Conservation (phyloP, 2,113 vertebrate genomes). For the Gallinago undulata region DNA sequence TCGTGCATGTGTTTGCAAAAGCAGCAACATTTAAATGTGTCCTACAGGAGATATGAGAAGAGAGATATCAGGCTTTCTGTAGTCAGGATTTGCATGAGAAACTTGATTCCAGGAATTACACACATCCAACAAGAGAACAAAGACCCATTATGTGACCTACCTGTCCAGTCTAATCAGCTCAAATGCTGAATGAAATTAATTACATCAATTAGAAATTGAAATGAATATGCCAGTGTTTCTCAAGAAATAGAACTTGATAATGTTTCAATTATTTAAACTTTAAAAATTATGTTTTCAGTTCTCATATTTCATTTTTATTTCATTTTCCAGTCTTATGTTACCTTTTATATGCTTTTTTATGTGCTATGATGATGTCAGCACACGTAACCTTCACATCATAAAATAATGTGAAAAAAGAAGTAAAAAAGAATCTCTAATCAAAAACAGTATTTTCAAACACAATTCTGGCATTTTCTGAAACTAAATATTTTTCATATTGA, state of each 20-base stretch:
- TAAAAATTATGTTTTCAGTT: not conserved
- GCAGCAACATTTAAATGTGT: not conserved
- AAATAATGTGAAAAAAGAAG: not conserved
- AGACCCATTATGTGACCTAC: not conserved
- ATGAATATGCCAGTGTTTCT: not conserved
- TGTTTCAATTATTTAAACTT: conserved; percentile 12
- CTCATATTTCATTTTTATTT: not conserved
- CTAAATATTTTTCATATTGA: not conserved
- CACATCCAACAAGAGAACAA: not conserved
- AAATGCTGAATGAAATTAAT: conserved; percentile 11
- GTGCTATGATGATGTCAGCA: not conserved
- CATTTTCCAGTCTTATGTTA: not conserved
- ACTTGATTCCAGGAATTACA: not conserved
- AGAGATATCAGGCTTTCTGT: not conserved
- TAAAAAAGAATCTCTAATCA: not conserved
- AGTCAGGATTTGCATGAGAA: not conserved
- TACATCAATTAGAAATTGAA: conserved; percentile 6
- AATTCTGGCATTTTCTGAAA: not conserved
- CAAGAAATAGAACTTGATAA: not conserved
- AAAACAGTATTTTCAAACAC: not conserved
- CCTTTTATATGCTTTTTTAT: not conserved
- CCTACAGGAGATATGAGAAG: not conserved
- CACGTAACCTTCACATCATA: not conserved
- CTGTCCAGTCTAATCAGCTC: not conserved
- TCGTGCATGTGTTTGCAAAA: not conserved